Conservation (phyloP, 2,797 vertebrate genomes). For the Acrossocheilus wenchowensis region DNA sequence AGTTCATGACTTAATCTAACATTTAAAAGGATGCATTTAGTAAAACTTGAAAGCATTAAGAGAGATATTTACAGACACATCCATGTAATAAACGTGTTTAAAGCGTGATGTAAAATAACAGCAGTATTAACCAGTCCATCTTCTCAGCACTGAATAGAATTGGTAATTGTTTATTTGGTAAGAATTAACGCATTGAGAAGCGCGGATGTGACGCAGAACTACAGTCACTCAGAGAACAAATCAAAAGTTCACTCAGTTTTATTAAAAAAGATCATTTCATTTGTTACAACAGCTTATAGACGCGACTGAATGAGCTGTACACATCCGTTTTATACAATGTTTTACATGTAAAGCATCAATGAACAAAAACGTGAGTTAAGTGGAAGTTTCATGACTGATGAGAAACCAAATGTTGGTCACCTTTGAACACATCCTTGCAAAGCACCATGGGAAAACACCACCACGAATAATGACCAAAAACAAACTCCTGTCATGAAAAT, state of each 20-base stretch:
- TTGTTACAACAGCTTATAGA: slow-evolving; percentile 92
- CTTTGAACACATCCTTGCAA: slow-evolving; percentile 88
- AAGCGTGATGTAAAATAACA: background rate
- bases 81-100: background rate
- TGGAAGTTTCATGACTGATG: slow-evolving; percentile 73
- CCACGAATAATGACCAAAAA: slow-evolving; percentile 56
- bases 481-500: background rate
- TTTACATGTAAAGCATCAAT: slow-evolving; percentile 89
- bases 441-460: slow-evolving; percentile 80
- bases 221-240: background rate
- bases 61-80: background rate
- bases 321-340: slow-evolving; percentile 83
- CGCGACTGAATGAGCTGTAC: slow-evolving; percentile 89
- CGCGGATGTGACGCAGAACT: too few species aligned
- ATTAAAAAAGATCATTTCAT: slow-evolving; percentile 95
- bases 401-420: slow-evolving; percentile 91
- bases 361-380: slow-evolving; percentile 81
- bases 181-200: background rate
- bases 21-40: too few species aligned
- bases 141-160: background rate
- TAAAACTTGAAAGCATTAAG: too few species aligned
- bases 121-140: background rate
- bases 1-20: background rate
- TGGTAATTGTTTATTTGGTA: too few species aligned
- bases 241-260: slow-evolving; percentile 85